A percentile compares a stretch with the other conserved stretches of the same genome.
Conservation (phyloP, 2,888 invertebrate species). For the Amaurobius ferox region DNA sequence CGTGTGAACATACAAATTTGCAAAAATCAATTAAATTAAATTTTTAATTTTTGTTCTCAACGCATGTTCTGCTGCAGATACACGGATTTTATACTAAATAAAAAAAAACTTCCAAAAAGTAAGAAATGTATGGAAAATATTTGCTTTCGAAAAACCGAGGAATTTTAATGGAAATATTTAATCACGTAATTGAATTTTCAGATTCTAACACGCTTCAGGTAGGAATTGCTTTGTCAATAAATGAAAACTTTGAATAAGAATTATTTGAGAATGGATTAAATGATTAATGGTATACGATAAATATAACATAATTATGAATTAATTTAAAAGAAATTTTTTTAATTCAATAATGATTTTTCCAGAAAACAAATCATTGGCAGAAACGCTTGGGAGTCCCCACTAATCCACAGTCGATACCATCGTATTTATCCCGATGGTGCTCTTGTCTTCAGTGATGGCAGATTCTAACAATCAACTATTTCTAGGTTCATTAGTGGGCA, state of each 20-base stretch:
- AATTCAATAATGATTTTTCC: no score
- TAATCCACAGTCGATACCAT: no score
- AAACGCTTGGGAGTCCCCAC: no score
- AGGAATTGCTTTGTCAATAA: background rate
- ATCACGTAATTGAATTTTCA: background rate
- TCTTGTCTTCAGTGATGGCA: no score
- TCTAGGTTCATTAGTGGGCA: no score
- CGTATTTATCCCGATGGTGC: no score
- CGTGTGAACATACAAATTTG: background rate
- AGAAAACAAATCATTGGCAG: no score
- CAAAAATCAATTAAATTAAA: background rate
- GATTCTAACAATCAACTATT: no score
- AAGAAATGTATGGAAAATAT: background rate
- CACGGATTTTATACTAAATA: background rate
- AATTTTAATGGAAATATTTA: slow-evolving; percentile 1
- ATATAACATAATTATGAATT: background rate
- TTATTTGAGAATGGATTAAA: background rate
- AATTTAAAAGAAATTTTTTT: background rate
- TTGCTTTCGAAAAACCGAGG: background rate
- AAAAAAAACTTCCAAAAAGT: background rate
- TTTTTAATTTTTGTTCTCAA: background rate
- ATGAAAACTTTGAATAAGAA: background rate
- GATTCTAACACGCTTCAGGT: background rate
- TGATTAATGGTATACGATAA: background rate
- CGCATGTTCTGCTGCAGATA: background rate